These are phyloP conservation scores for Orthosia incerta DNA, from an alignment of 2,888 invertebrate species.

Conservation along the genomic window DNA sequence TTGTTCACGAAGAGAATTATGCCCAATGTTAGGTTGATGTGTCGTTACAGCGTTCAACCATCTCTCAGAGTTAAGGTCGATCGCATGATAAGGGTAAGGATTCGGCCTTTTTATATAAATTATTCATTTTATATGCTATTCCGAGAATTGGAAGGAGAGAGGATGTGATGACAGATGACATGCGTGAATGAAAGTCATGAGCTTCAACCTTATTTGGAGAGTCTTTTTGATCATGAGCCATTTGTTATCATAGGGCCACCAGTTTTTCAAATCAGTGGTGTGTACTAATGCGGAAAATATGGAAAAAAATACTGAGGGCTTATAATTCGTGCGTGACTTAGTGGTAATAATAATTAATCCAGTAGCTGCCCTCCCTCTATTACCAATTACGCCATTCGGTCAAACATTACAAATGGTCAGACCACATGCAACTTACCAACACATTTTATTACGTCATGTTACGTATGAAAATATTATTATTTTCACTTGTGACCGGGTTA, in stretches of 20 bases:
- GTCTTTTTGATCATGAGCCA: constrained; percentile 4
- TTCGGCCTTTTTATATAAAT: constrained; percentile 62
- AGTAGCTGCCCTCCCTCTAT: constrained; percentile 70
- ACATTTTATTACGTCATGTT: constrained; percentile 55
- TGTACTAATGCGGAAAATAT: neutral
- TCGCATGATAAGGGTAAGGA: constrained; percentile 60
- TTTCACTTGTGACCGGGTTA: constrained; percentile 67
- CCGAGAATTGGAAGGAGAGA: constrained; percentile 36
- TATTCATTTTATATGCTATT: constrained; percentile 62
- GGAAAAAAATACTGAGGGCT: constrained; percentile 28
- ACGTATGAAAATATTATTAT: constrained; percentile 61
- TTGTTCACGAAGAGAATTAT: constrained; percentile 80
- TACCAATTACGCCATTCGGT: constrained; percentile 75
- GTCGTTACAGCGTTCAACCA: constrained; percentile 60
- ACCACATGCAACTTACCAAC: constrained; percentile 71
- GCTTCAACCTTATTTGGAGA: constrained; percentile 31
- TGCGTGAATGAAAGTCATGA: constrained; percentile 56
- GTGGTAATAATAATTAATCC: constrained; percentile 73
- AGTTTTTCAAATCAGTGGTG: neutral
- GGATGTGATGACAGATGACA: constrained; percentile 53
- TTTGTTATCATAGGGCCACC: constrained; percentile 8
- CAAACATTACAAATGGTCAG: constrained; percentile 75
- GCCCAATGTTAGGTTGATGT: constrained; percentile 76
- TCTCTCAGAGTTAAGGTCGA: constrained; percentile 65
- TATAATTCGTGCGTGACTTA: constrained; percentile 71